Conservation (phyloP, 2,888 invertebrate species). For the Stenotaenia linearis region DNA sequence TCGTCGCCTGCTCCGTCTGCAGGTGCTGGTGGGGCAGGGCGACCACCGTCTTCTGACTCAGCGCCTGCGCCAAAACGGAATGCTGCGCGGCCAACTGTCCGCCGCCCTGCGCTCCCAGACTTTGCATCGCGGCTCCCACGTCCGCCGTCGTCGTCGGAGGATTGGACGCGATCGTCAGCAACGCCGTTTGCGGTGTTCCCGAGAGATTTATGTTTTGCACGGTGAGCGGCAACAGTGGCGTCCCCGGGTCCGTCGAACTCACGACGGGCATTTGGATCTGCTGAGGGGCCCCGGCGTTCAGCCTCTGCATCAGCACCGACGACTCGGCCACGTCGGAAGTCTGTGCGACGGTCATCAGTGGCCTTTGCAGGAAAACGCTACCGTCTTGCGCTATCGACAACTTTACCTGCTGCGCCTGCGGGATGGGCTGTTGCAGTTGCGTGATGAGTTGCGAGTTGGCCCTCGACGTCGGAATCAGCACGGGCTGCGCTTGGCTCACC, state of each 20-base stretch:
- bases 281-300: slow-evolving; percentile 36
- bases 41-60: background rate
- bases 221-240: slow-evolving; percentile 38
- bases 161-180: background rate
- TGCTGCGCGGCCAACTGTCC: background rate
- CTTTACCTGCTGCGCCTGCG: slow-evolving; percentile 38
- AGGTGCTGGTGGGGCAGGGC: background rate
- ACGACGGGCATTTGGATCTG: slow-evolving; percentile 32
- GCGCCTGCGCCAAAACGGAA: background rate
- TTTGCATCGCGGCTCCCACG: background rate
- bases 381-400: slow-evolving; percentile 41
- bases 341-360: background rate
- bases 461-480: background rate
- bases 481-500: background rate
- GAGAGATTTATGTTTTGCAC: slow-evolving; percentile 38
- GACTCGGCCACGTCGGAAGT: background rate
- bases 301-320: slow-evolving; percentile 39
- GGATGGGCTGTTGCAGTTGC: slow-evolving; percentile 34
- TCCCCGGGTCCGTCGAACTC: slow-evolving; percentile 35
- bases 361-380: slow-evolving; percentile 39
- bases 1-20: background rate
- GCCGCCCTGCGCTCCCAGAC: slow-evolving; percentile 13
- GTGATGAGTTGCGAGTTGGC: slow-evolving; percentile 33
- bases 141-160: background rate
- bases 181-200: background rate